Evolutionary conservation across 2,888 invertebrate genomes (phyloP).

Genomic region (Agriopis leucophaearia): DNA sequence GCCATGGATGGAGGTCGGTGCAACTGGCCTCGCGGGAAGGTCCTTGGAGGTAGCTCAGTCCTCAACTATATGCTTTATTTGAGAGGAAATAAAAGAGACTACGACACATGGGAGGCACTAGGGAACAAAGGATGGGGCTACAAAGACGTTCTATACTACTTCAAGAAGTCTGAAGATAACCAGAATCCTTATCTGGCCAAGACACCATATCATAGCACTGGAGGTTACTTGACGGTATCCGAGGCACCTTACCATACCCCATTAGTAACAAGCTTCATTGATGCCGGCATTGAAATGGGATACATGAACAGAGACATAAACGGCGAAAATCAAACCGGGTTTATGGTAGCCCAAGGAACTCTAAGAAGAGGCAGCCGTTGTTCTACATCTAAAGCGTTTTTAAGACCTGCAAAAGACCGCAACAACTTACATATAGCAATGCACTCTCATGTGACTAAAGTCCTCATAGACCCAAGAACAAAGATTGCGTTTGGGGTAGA

Average conservation of each 20-base stretch:
- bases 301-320: slow-evolving; percentile 95
- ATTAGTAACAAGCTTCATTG: slow-evolving; percentile 92
- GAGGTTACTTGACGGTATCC: slow-evolving; percentile 93
- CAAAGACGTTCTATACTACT: slow-evolving; percentile 92
- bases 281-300: slow-evolving; percentile 93
- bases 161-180: slow-evolving; percentile 97
- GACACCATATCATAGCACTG: slow-evolving; percentile 92
- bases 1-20: slow-evolving; percentile 94
- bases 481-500: slow-evolving; percentile 94
- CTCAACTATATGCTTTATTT: slow-evolving; percentile 97
- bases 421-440: slow-evolving; percentile 95
- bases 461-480: slow-evolving; percentile 90
- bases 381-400: slow-evolving; percentile 95
- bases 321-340: slow-evolving; percentile 94
- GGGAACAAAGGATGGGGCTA: slow-evolving; percentile 97
- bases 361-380: slow-evolving; percentile 93
- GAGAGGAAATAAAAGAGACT: slow-evolving; percentile 95
- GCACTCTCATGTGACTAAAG: slow-evolving; percentile 92
- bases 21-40: slow-evolving; percentile 97
- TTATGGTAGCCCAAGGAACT: slow-evolving; percentile 95
- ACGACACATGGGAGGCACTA: slow-evolving; percentile 94
- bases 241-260: slow-evolving; percentile 96
- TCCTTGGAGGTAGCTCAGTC: slow-evolving; percentile 95
- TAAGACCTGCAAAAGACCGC: slow-evolving; percentile 92
- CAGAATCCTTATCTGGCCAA: slow-evolving; percentile 93